These are phyloP conservation scores for Pseudorhiza aurosa DNA, from an alignment of 30 jellyfish, hydroid and myxozoan genomes.

Conservation along the genomic window DNA sequence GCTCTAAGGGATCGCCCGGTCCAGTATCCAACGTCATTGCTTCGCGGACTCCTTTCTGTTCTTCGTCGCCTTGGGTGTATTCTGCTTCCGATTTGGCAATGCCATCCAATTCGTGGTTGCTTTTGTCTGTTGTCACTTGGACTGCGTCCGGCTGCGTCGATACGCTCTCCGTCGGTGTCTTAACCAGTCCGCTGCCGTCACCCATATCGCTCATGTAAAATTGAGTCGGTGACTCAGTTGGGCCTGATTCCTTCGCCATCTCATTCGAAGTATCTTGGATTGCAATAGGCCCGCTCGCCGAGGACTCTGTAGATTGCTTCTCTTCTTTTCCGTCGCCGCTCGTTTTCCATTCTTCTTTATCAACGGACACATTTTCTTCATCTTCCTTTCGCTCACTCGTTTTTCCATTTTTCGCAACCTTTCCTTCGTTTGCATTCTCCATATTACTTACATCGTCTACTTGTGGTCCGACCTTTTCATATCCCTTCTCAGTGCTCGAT, in stretches of 20 bases:
- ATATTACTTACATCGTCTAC: neutral
- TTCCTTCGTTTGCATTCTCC: neutral
- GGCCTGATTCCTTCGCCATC: neutral
- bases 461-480: conserved; percentile 34
- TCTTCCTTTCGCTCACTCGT: neutral
- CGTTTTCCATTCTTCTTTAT: conserved; percentile 46
- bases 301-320: neutral
- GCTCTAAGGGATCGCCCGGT: neutral
- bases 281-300: neutral
- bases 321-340: neutral
- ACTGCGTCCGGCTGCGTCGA: conserved; percentile 1
- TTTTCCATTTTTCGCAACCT: too few relatives aligned
- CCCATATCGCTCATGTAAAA: neutral
- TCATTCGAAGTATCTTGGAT: neutral
- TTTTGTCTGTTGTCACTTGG: neutral
- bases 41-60: neutral
- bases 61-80: neutral
- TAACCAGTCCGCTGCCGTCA: conserved; percentile 4
- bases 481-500: conserved; percentile 36
- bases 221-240: conserved; percentile 15
- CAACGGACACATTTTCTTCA: conserved; percentile 15
- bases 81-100: conserved; percentile 7
- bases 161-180: neutral
- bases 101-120: neutral
- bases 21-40: neutral